Conservation (phyloP, 2,888 invertebrate genomes). For the Xestia rhomboidea region DNA sequence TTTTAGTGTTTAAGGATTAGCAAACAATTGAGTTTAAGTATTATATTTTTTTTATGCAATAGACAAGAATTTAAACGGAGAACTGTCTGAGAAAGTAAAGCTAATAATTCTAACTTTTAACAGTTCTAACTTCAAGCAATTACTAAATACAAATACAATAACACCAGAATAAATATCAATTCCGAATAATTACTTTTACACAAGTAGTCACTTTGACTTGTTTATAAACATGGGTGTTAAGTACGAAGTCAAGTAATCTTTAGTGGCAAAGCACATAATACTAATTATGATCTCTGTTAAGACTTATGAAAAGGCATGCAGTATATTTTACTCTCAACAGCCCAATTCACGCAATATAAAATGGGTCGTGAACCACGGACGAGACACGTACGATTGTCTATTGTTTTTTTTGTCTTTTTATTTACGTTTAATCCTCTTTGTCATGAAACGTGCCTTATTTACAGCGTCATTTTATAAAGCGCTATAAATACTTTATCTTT, state of each 20-base stretch:
- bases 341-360: background rate
- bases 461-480: background rate
- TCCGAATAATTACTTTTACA: no score
- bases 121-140: no score
- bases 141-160: no score
- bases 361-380: background rate
- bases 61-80: no score
- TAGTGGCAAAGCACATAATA: background rate
- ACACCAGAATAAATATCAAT: no score
- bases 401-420: conserved; percentile 24
- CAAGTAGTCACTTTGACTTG: no score
- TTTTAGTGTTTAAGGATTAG: no score
- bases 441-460: background rate
- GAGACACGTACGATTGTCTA: background rate
- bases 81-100: no score
- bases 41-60: no score
- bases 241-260: background rate
- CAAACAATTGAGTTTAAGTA: no score
- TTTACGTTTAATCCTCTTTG: background rate
- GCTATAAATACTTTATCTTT: background rate
- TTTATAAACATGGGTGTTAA: background rate
- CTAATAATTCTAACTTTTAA: no score
- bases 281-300: background rate
- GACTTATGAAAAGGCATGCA: background rate
- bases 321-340: conserved; percentile 1